These are phyloP conservation scores for Harpagoxenus sublaevis DNA, from an alignment of 2,888 invertebrate species.

Conservation along the genomic window DNA sequence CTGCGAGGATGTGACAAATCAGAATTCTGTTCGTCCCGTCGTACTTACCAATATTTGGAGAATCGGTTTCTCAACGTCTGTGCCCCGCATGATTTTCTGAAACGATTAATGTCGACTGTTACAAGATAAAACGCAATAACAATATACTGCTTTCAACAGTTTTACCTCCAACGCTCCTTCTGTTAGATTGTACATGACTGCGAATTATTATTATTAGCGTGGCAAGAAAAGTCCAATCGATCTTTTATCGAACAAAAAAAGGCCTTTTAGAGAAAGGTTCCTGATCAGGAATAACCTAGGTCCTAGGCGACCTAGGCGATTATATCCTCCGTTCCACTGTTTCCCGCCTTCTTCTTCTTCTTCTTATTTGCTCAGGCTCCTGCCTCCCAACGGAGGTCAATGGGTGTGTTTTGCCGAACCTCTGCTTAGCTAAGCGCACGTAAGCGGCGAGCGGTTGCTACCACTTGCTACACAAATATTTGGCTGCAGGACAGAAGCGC, in stretches of 20 bases:
- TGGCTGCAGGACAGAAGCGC: too few relatives aligned
- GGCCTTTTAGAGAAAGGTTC: neutral
- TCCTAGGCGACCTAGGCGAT: too few relatives aligned
- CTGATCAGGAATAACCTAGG: too few relatives aligned
- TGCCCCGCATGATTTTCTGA: constrained; percentile 92
- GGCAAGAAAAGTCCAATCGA: neutral
- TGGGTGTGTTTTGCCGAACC: too few relatives aligned
- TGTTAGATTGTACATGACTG: constrained; percentile 71
- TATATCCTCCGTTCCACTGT: too few relatives aligned
- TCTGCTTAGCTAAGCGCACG: too few relatives aligned
- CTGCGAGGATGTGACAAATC: neutral
- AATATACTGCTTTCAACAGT: constrained; percentile 34
- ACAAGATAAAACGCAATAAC: neutral
- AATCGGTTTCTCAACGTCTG: constrained; percentile 90
- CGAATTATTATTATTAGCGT: neutral
- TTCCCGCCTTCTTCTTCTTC: too few relatives aligned
- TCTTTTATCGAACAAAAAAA: neutral
- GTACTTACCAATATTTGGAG: constrained; percentile 92
- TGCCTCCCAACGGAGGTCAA: too few relatives aligned
- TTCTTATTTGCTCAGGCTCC: too few relatives aligned
- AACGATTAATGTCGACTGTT: constrained; percentile 58
- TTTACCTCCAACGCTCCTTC: constrained; percentile 80
- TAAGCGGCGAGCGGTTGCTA: too few relatives aligned
- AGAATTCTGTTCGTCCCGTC: neutral
- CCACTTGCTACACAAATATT: too few relatives aligned